Evolutionary conservation across 2,888 invertebrate genomes (phyloP).

Genomic region (Phyllotreta striolata): DNA sequence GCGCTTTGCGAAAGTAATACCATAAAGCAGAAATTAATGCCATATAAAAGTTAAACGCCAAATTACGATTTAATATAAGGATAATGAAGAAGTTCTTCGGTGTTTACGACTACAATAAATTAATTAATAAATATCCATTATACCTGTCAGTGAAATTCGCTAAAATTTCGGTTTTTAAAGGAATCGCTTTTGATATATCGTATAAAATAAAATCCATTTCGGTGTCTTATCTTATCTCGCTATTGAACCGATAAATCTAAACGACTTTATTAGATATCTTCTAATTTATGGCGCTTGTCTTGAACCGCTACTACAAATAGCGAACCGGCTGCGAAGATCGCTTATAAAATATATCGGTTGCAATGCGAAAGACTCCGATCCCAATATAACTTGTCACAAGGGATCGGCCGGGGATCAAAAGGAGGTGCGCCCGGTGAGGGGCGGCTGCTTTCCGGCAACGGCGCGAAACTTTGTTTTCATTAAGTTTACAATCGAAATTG

Average conservation of each 20-base stretch:
- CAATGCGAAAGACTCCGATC: constrained; percentile 47
- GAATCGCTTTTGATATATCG: constrained; percentile 57
- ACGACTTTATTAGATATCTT: constrained; percentile 63
- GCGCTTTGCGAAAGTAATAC: constrained; percentile 29
- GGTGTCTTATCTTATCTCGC: constrained; percentile 52
- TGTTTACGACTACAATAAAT: too few species aligned
- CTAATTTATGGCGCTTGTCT: constrained; percentile 62
- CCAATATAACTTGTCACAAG: constrained; percentile 47
- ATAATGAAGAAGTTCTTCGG: neutral
- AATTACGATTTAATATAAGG: constrained; percentile 5
- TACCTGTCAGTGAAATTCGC: too few species aligned
- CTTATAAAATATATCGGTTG: constrained; percentile 53
- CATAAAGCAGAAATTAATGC: constrained; percentile 31
- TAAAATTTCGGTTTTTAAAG: constrained; percentile 22
- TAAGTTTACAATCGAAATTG: constrained; percentile 46
- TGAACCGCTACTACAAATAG: constrained; percentile 57
- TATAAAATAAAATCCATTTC: too few species aligned
- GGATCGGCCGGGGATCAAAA: constrained; percentile 1
- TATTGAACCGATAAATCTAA: constrained; percentile 61
- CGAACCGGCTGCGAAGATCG: constrained; percentile 50
- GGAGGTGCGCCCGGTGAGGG: constrained; percentile 13
- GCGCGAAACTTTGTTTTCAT: constrained; percentile 45
- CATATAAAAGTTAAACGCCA: constrained; percentile 5
- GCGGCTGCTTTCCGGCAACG: constrained; percentile 34
- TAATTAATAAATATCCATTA: too few species aligned